A percentile compares a stretch with the other conserved stretches of the same genome.
phyloP scores from a whole-genome alignment of 2,797 vertebrate genomes.

The Sebastes wilsoni region DNA sequence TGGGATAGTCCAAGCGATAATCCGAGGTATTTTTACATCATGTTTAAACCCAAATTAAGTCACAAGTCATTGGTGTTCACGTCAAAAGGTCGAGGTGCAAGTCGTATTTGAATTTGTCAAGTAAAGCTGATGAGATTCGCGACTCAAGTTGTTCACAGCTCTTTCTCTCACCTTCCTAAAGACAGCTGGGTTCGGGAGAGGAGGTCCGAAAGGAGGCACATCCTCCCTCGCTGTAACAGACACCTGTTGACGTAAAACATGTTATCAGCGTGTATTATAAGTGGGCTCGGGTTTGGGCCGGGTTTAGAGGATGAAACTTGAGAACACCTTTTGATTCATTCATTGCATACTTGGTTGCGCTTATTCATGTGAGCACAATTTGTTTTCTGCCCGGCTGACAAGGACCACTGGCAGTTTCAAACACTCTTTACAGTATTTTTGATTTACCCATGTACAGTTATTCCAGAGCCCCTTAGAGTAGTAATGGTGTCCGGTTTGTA shows the following conservation, averaged over 20 bases:
- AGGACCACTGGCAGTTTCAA: not conserved
- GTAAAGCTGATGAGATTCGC: not conserved
- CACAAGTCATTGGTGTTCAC: not conserved
- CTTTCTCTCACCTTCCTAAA: conserved; percentile 89
- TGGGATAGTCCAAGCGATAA: not conserved
- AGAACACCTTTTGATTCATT: not conserved
- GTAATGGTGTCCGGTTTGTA: conserved; percentile 52
- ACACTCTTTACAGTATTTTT: not conserved
- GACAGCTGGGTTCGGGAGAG: conserved; percentile 91
- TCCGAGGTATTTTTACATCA: not conserved
- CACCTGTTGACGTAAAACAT: conserved; percentile 81
- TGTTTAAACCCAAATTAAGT: not conserved
- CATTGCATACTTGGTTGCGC: not conserved
- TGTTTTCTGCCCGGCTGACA: not conserved
- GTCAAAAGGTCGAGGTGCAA: not conserved
- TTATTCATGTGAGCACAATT: not conserved
- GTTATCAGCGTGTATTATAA: not conserved
- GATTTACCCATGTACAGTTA: not conserved
- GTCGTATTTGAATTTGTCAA: not conserved
- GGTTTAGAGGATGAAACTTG: not conserved
- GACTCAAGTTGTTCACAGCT: not conserved
- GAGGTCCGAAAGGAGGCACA: conserved; percentile 91
- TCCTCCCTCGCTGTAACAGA: conserved; percentile 96
- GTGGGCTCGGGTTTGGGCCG: not conserved
- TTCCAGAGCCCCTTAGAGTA: not conserved